Percentiles rank a stretch among this genome's conserved stretches.
phyloP scores from a whole-genome alignment of 2,888 invertebrate species.

The Ormyrus rosae region DNA sequence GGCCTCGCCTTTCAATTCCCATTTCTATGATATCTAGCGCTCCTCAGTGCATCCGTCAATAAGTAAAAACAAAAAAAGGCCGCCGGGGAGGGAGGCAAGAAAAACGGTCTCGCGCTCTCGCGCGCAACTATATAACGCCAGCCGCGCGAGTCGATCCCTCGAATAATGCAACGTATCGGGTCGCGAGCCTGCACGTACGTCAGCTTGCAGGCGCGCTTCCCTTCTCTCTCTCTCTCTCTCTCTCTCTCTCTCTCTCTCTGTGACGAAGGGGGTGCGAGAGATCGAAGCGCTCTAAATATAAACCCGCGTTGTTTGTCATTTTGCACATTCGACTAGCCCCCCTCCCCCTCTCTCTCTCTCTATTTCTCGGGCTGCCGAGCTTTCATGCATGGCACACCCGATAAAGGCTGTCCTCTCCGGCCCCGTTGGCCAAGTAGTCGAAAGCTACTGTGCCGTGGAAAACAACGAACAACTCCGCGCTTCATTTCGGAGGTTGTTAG shows the following conservation, averaged over 20 bases:
- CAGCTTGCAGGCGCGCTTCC: slow-evolving; percentile 36
- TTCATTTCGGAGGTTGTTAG: no score
- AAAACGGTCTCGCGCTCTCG: background rate
- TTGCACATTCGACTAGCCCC: slow-evolving; percentile 35
- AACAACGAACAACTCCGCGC: background rate
- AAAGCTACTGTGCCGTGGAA: no score
- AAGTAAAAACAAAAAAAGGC: slow-evolving; percentile 11
- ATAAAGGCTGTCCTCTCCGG: background rate
- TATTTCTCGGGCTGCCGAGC: slow-evolving; percentile 19
- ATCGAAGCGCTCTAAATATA: slow-evolving; percentile 55
- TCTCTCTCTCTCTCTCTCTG: slow-evolving; percentile 3
- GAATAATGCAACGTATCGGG: slow-evolving; percentile 50
- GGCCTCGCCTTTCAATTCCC: slow-evolving; percentile 26
- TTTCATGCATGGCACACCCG: slow-evolving; percentile 34
- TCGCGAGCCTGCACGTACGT: slow-evolving; percentile 29
- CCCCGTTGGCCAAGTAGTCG: no score
- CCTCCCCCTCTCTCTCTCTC: slow-evolving; percentile 12
- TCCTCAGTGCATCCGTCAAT: slow-evolving; percentile 13
- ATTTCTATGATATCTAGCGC: slow-evolving; percentile 30
- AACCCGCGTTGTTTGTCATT: slow-evolving; percentile 41
- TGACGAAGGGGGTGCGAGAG: slow-evolving; percentile 48
- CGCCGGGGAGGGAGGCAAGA: background rate
- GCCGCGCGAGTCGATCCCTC: slow-evolving; percentile 33
- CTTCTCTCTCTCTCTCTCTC: slow-evolving; percentile 15
- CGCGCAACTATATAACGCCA: slow-evolving; percentile 27